Base-by-base conservation (phyloP, 35 echinoderm and acorn worm genomes). In the Patiria miniata region DNA sequence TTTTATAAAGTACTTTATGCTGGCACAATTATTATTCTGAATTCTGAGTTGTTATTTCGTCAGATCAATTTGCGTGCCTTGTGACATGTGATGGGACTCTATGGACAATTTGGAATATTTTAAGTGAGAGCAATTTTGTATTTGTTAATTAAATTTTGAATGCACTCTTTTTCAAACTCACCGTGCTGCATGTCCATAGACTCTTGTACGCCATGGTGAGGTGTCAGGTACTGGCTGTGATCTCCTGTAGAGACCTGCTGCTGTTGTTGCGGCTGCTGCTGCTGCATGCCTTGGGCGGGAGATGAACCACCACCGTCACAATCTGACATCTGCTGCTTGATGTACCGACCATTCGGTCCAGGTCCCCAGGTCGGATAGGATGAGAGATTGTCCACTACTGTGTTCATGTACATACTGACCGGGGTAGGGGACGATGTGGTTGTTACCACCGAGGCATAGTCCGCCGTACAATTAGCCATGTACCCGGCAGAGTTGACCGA, bases 311-410 rank as follows among this genome's bases (percentile, higher is more conserved):
- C 83, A 3, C 61, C 80, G 33, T 61, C 81, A 65, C 92, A 94
- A 50, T 94, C 92, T 38, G 85, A 38, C 12, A 89, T 54, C 38
- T 89, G 87, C 78, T 94, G 92, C 36, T 94, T 94, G 33, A 94
- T 86, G 87, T 94, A 94, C n/a, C 92, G 86, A 12, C 73, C 54
- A 47, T 90, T 89, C 52, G 52, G 61, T 18, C 82, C 33, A 29
- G 87, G 61, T 18, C 52, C 86, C 82, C 87, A 56, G 47, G 44
- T 59, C 2, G 83, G 57, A 21, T 50, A 39, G 2, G 21, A 52
- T 16, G 53, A 36, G 28, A 23, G 37, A 26, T 39, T 83, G 29
- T 78, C 80, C 19, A 83, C 17, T 4, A 73, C 54, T n/a, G 83
- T 55, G 89, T 85, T 86, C 82, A 86, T 86, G 77, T 91, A 86